These are phyloP conservation scores for Drosophila pseudotakahashii DNA, from an alignment of 2,888 invertebrate species.

Conservation along the genomic window DNA sequence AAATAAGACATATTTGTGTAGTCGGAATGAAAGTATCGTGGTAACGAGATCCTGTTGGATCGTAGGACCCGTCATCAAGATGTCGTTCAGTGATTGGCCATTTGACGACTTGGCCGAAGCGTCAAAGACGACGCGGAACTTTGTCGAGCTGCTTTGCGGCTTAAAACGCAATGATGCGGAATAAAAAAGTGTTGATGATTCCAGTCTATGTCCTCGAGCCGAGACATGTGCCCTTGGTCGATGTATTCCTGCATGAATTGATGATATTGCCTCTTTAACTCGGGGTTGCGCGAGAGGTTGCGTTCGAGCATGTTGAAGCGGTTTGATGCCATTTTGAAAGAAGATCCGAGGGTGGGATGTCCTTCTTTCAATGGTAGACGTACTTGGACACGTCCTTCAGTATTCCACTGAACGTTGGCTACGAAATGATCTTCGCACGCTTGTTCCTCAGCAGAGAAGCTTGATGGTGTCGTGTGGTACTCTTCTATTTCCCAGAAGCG, in stretches of 20 bases:
- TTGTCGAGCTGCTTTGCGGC: background rate
- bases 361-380: background rate
- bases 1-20: too few relatives aligned
- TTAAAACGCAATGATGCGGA: background rate
- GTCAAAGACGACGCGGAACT: background rate
- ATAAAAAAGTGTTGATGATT: too few relatives aligned
- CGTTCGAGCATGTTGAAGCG: background rate
- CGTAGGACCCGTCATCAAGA: constrained; percentile 2
- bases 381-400: background rate
- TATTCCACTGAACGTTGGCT: background rate
- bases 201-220: too few relatives aligned
- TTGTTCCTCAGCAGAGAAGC: background rate
- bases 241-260: background rate
- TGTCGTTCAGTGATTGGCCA: background rate
- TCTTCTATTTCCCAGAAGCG: too few relatives aligned
- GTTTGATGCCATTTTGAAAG: background rate
- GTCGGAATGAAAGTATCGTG: too few relatives aligned
- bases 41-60: constrained; percentile 1
- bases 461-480: too few relatives aligned
- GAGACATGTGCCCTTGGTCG: background rate
- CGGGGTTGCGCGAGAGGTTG: background rate
- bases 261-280: background rate
- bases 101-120: constrained; percentile 1
- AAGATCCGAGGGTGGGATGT: background rate
- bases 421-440: constrained; percentile 1